Conservation (phyloP, 2,113 vertebrate species). For the Ceyx melanurus region DNA sequence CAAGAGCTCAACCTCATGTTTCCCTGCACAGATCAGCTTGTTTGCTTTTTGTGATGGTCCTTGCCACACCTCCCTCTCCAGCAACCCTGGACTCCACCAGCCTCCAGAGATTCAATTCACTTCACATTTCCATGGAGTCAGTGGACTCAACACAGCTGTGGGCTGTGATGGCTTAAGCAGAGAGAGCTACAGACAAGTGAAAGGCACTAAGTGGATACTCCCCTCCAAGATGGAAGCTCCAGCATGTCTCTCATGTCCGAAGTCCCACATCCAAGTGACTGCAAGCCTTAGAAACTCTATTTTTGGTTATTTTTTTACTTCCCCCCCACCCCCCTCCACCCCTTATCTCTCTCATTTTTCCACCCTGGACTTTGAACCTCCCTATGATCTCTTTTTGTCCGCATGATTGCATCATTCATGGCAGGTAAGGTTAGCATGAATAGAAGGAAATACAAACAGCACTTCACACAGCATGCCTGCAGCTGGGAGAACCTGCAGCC, state of each 20-base stretch:
- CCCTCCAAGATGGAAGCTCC: neutral
- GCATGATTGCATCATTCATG: neutral
- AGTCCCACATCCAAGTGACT: neutral
- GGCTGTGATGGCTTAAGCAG: neutral
- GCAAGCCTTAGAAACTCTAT: neutral
- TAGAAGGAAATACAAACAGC: slow-evolving; percentile 31
- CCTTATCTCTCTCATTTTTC: neutral
- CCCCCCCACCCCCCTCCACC: neutral
- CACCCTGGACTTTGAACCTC: slow-evolving; percentile 15
- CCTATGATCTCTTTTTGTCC: neutral
- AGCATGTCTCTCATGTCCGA: neutral
- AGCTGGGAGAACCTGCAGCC: slow-evolving; percentile 14
- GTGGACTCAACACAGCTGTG: neutral
- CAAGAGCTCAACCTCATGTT: neutral
- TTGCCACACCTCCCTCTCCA: neutral
- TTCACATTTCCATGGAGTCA: neutral
- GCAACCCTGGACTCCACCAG: neutral
- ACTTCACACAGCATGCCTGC: neutral
- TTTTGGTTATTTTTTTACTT: neutral
- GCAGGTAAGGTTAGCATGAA: slow-evolving; percentile 33
- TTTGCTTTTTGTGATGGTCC: neutral
- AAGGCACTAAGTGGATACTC: neutral
- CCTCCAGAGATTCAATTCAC: neutral
- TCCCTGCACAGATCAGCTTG: neutral
- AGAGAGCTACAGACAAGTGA: neutral